These are phyloP conservation scores for Tribolium freemani DNA, from an alignment of 2,888 invertebrate genomes.

Conservation along the genomic window DNA sequence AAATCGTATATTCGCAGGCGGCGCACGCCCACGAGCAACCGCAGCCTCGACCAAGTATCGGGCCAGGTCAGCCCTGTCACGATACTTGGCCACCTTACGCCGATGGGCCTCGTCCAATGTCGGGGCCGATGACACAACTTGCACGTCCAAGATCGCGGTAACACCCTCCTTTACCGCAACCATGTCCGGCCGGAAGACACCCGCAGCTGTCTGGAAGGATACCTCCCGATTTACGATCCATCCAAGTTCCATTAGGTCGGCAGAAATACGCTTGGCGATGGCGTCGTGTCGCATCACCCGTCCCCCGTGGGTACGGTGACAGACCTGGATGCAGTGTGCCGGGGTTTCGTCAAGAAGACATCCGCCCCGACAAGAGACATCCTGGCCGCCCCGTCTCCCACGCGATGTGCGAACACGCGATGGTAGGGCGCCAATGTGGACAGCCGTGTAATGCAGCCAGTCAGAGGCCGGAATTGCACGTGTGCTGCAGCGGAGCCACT, in stretches of 20 bases:
- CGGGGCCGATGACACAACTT: not conserved
- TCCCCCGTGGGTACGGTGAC: slow-evolving; percentile 7
- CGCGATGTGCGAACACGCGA: slow-evolving; percentile 1
- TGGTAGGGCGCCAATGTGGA: slow-evolving; percentile 9
- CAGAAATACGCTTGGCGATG: not conserved
- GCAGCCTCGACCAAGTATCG: not conserved
- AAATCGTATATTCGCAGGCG: not conserved
- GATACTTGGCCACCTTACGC: slow-evolving; percentile 1
- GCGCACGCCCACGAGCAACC: not conserved
- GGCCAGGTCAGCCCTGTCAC: not conserved
- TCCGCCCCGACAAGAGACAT: not conserved
- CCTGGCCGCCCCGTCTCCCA: not conserved
- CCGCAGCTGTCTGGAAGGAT: not conserved
- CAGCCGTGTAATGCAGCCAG: slow-evolving; percentile 1
- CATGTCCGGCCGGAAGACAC: not conserved
- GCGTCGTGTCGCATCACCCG: not conserved
- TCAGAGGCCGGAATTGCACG: slow-evolving; percentile 2
- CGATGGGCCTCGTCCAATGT: not conserved
- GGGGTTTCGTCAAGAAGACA: not conserved
- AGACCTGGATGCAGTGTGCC: slow-evolving; percentile 12
- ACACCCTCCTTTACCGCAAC: not conserved
- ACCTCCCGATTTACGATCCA: not conserved
- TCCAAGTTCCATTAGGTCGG: not conserved
- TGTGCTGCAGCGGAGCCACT: not conserved
- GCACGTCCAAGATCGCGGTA: not conserved